Evolutionary conservation across 2,797 vertebrate genomes (phyloP), one percentile per base, ranked within the genome.

Genomic region (Sebastes iracundus): DNA sequence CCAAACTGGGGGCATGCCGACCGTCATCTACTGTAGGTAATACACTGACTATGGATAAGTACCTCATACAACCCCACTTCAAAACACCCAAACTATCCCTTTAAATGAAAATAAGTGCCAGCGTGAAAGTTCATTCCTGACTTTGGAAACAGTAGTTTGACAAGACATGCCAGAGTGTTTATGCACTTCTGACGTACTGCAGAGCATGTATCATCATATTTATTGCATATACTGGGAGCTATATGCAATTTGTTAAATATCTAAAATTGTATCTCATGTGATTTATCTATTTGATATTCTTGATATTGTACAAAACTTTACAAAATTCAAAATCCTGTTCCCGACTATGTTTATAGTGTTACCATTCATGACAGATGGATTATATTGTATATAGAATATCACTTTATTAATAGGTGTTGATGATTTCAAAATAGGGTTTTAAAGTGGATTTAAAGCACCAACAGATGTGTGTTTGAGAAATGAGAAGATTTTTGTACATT

Each of bases 221-320:
- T 78, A 71, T 76, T 72, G 70, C 80, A 80, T 72, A 63, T 62
- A 72, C 23, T 67, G 18, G 4, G 30, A 71, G 68, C 49, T 63
- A 65, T 66, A 76, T 79, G 71, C 70, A 85, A 22, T 35, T 35
- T 59, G 60, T 27, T 35, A 25, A 58, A 62, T 49, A 25, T 59
- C 25, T 75, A 25, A 62, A 83, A 67, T 60, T 46, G 14, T 25
- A 35, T 60, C 53, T 52, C 2, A 63, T 64, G 27, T 79, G 32
- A 61, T 69, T 68, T 10, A 53, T 72, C 38, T 75, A 20, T 72
- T 42, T 79, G 11, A 65, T 68, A 46, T 14, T 81, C 59, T 72
- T 71, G 11, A 8, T n/a, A 38, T 74, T 60, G 62, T 81, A 79
- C 68, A 85, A 81, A 79, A 62, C 25, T 69, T 66, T 82, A 80